A percentile compares a stretch with the other conserved stretches of the same genome.
phyloP scores from a whole-genome alignment of 2,888 invertebrate genomes.

The Acrocera orbiculus region DNA sequence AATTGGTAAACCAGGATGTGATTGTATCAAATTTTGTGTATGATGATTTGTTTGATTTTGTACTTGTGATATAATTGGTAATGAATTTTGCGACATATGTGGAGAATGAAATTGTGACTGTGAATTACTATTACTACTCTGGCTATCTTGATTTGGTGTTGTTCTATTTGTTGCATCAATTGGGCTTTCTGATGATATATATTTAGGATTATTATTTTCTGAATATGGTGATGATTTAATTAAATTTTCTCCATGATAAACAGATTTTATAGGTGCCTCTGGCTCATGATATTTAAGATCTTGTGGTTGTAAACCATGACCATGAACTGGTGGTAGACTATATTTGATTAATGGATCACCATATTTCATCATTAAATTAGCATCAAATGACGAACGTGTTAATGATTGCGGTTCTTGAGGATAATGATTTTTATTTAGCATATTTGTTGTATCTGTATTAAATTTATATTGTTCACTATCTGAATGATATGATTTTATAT shows the following conservation, averaged over 20 bases:
- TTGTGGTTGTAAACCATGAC: conserved; percentile 20
- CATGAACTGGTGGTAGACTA: conserved; percentile 18
- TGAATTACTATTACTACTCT: conserved; percentile 28
- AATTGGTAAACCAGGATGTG: conserved; percentile 19
- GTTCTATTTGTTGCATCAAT: conserved; percentile 29
- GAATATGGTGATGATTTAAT: conserved; percentile 27
- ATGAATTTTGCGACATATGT: conserved; percentile 18
- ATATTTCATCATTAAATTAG: conserved; percentile 29
- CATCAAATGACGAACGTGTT: conserved; percentile 27
- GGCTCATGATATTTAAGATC: conserved; percentile 28
- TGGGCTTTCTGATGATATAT: conserved; percentile 26
- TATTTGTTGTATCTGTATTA: conserved; percentile 3
- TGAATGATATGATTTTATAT: conserved; percentile 23
- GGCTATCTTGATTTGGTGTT: conserved; percentile 32
- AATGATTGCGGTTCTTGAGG: conserved; percentile 10
- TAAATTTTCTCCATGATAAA: conserved; percentile 28
- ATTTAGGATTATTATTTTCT: conserved; percentile 19
- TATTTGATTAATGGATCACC: conserved; percentile 29
- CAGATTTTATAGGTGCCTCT: conserved; percentile 17
- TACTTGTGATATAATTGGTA: conserved; percentile 26
- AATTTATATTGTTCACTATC: conserved; percentile 12
- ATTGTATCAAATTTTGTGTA: conserved; percentile 28
- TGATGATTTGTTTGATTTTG: conserved; percentile 24
- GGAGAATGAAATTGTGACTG: conserved; percentile 28
- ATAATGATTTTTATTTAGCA: conserved; percentile 8